Conservation (phyloP, 2,888 invertebrate genomes). For the Pandemis corylana region DNA sequence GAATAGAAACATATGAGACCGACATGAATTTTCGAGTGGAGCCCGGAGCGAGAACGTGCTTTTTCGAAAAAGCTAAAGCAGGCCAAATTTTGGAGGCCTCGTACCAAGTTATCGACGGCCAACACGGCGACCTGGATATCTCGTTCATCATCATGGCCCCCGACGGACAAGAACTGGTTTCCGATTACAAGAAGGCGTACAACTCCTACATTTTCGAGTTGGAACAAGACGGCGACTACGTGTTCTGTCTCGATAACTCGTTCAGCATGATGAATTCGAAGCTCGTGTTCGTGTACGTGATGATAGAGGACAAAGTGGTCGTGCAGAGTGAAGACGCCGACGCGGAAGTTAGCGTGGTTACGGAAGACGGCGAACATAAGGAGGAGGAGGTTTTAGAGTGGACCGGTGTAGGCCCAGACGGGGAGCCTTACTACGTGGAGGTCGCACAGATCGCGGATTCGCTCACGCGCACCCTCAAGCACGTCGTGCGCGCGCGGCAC, state of each 20-base stretch:
- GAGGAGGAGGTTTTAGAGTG: constrained; percentile 71
- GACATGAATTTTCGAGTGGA: constrained; percentile 73
- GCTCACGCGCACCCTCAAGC: constrained; percentile 86
- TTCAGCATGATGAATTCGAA: constrained; percentile 92
- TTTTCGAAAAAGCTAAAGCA: constrained; percentile 67
- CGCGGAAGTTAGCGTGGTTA: constrained; percentile 51
- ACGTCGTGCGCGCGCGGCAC: constrained; percentile 87
- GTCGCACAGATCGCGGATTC: constrained; percentile 86
- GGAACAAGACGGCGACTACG: constrained; percentile 88
- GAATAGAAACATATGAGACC: constrained; percentile 61
- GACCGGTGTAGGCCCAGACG: constrained; percentile 61
- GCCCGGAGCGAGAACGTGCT: constrained; percentile 69
- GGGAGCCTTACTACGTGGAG: constrained; percentile 64
- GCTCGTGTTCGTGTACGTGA: constrained; percentile 91
- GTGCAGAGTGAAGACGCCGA: constrained; percentile 61
- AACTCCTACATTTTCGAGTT: constrained; percentile 87
- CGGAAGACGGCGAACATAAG: constrained; percentile 59
- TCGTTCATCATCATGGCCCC: constrained; percentile 90
- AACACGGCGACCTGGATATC: constrained; percentile 93
- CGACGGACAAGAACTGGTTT: constrained; percentile 83
- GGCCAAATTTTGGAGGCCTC: constrained; percentile 73
- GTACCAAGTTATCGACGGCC: constrained; percentile 90
- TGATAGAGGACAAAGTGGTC: constrained; percentile 85
- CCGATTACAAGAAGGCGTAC: constrained; percentile 88
- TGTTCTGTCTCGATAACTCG: constrained; percentile 94